Base-by-base conservation (phyloP, 1,140 invertebrate genomes). In the Brachionus sp. region DNA sequence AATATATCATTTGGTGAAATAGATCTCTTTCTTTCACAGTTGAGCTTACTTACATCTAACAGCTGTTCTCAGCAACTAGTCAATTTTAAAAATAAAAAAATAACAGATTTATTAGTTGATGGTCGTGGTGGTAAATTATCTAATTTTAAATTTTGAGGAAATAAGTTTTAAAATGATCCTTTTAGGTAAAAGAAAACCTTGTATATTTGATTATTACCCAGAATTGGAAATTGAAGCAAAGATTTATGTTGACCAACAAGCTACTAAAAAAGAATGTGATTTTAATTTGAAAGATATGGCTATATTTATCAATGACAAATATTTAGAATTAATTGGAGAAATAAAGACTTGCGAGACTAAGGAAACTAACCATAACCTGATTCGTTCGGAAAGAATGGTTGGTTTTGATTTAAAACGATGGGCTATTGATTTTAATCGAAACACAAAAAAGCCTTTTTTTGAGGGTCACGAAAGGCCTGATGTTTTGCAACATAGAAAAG, bases 221-320 rank as follows among this genome's bases (percentile, higher is more conserved):
- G 68, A 73, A 73, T 39, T 73, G 37, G 68, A 73, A 73, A 73
- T 3, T 73, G 33, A 42, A 39, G 68, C 68, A 16, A 73, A 42
- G 37, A 66, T 66, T 66, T 66, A 66, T 66, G 62, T 66, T 12
- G 62, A 66, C 62, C 25, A 66, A 66, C 25, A 66, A 66, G 62
- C 62, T n/a, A 66, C 3, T 2, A 66, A 66, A 66, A 66, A 33
- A 33, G 29, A 66, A 66, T 66, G 62, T 66, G 62, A 66, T 33
- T 66, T 66, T 33, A 33, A 33, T 66, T 66, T 66, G 33, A 66
- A 66, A 29, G 62, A 29, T 10, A 66, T 33, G 62, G 23, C 62
- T 66, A 12, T 33, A 9, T 66, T 33, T 66, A 13, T 66, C 2
- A 33, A 66, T n/a, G 62, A 66, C 9, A 66, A 33, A 66, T 66